Evolutionary conservation across 2,113 vertebrate species (phyloP), one percentile per base, ranked within the genome.

Genomic region (Tricholaema leucomelas): DNA sequence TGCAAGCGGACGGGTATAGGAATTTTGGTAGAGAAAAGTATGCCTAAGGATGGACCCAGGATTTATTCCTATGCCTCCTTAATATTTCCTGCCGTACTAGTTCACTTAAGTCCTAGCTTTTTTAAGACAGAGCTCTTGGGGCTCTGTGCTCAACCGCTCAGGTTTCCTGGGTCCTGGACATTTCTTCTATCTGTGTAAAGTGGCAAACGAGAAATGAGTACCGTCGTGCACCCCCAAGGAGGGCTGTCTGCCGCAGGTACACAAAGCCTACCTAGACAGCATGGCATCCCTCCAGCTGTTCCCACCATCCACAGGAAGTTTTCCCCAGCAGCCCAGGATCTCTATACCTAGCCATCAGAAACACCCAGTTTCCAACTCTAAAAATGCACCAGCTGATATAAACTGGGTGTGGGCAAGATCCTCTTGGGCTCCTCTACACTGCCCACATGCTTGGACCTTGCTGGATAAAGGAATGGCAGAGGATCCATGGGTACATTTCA

Each of bases 101-200:
- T 27, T 16, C n/a, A 5, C 28, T 24, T 25, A 52, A 54, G 8
- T 30, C 42, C 35, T 20, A 44, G 33, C 9, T 42, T 90, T 88
- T 82, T 30, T 17, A 75, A 74, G 17, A 50, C 24, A 50, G 28
- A 58, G 28, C 5, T 88, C 17, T 5, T 10, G 19, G 27, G 31
- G 27, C n/a, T 92, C 59, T 88, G 31, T 10, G 2, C 33, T 79
- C 44, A 65, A 3, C 19, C 0, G 0, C 30, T 84, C 10, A 2
- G 19, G 15, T 81, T 81, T 85, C 3, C 55, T 71, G 33, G 7
- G n/a, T 80, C 48, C 55, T 30, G 27, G 60, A 48, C 1, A 1
- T 73, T 73, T 88, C 36, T 90, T 38, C 36, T 76, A 27, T 6
- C 14, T 3, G 0, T 28, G 15, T 73, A 81, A 94, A 82, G 20